phyloP scores from a whole-genome alignment of 2,888 invertebrate genomes.

The Abscondita cerata region DNA sequence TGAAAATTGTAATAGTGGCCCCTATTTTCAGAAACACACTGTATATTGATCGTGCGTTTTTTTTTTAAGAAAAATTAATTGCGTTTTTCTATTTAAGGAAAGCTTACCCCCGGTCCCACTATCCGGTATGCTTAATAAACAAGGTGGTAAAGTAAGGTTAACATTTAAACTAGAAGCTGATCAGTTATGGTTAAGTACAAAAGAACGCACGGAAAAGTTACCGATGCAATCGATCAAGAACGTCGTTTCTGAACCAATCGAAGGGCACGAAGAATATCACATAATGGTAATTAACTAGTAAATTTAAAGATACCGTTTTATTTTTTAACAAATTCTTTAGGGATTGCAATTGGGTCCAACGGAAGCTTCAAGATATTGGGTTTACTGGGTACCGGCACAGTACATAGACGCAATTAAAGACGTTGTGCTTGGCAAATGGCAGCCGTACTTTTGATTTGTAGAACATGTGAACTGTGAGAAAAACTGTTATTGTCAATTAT shows the following conservation, averaged over 20 bases:
- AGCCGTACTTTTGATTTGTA: slow-evolving; percentile 71
- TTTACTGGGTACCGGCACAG: slow-evolving; percentile 94
- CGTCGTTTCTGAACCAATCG: slow-evolving; percentile 82
- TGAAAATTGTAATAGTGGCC: too few species aligned
- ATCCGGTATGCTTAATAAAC: slow-evolving; percentile 89
- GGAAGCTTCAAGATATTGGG: slow-evolving; percentile 90
- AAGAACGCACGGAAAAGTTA: slow-evolving; percentile 91
- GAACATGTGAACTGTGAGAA: slow-evolving; percentile 7
- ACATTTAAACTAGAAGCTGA: slow-evolving; percentile 92
- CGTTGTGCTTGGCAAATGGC: slow-evolving; percentile 87
- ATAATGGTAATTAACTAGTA: slow-evolving; percentile 73
- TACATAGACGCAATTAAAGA: slow-evolving; percentile 91
- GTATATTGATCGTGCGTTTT: slow-evolving; percentile 16
- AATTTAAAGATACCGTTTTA: too few species aligned
- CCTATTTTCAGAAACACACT: too few species aligned
- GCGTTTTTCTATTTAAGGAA: slow-evolving; percentile 62
- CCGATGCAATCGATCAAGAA: slow-evolving; percentile 89
- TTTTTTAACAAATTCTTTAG: slow-evolving; percentile 57
- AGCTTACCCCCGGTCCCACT: slow-evolving; percentile 81
- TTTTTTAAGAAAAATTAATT: slow-evolving; percentile 39
- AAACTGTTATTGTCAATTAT: slow-evolving; percentile 24
- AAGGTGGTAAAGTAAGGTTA: slow-evolving; percentile 86
- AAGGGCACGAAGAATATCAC: slow-evolving; percentile 89
- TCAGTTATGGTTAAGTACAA: slow-evolving; percentile 91
- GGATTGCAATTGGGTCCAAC: slow-evolving; percentile 90